These are phyloP conservation scores for Solea solea DNA, from an alignment of 2,113 vertebrate species.

Conservation along the genomic window DNA sequence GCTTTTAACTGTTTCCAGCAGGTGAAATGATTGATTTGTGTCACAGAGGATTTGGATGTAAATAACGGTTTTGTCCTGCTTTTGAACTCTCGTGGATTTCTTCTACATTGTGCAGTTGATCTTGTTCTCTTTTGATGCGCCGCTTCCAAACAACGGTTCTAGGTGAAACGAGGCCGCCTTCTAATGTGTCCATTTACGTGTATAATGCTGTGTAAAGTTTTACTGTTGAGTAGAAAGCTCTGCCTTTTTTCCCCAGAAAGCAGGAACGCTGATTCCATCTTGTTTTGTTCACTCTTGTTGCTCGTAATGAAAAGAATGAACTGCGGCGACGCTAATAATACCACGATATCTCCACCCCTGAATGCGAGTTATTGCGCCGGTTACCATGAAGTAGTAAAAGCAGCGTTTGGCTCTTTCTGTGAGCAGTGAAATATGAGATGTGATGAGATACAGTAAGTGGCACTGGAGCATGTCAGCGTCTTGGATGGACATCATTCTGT, in stretches of 20 bases:
- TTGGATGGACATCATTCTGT: conserved; percentile 42
- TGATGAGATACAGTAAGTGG: conserved; percentile 23
- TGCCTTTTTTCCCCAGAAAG: not conserved
- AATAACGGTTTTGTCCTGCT: conserved; percentile 66
- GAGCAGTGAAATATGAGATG: conserved; percentile 54
- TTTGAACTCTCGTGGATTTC: conserved; percentile 56
- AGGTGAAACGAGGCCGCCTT: conserved; percentile 43
- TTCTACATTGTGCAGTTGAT: conserved; percentile 26
- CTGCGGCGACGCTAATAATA: conserved; percentile 9
- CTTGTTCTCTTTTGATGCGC: conserved; percentile 56
- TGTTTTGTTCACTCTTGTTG: conserved; percentile 8
- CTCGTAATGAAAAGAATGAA: conserved; percentile 13
- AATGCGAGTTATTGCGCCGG: conserved; percentile 5
- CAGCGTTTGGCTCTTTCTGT: conserved; percentile 23
- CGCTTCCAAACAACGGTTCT: conserved; percentile 36
- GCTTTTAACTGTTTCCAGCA: conserved; percentile 35
- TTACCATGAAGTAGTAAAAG: conserved; percentile 1
- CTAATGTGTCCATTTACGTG: conserved; percentile 22
- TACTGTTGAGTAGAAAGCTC: conserved; percentile 9
- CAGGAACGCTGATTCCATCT: not conserved
- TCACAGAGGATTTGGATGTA: conserved; percentile 37
- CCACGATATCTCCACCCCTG: not conserved
- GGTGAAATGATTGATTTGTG: conserved; percentile 53
- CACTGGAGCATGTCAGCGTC: conserved; percentile 22
- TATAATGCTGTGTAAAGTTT: too few species aligned